A percentile compares a stretch with the other conserved stretches of the same genome.
phyloP scores from a whole-genome alignment of 2,888 invertebrate genomes.

The Eristalis pertinax region DNA sequence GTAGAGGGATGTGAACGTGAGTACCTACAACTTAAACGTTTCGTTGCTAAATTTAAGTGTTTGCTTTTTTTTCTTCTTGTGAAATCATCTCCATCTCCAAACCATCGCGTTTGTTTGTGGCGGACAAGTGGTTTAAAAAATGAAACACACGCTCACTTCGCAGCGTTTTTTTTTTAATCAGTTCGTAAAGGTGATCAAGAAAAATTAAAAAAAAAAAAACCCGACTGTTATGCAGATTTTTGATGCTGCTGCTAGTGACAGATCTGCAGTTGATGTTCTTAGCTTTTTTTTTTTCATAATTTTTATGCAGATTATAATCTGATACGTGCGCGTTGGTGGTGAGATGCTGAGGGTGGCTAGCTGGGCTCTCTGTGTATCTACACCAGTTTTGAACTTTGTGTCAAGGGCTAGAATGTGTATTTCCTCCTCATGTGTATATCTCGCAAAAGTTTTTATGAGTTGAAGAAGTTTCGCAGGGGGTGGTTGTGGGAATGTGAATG shows the following conservation, averaged over 20 bases:
- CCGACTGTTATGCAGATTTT: background rate
- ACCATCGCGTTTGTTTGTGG: background rate
- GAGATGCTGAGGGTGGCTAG: slow-evolving; percentile 41
- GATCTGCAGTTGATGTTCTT: background rate
- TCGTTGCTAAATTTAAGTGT: slow-evolving; percentile 4
- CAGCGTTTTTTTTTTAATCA: background rate
- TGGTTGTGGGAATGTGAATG: background rate
- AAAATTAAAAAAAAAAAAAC: background rate
- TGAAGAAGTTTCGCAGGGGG: slow-evolving; percentile 18
- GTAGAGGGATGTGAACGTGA: slow-evolving; percentile 57
- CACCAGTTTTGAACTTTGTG: slow-evolving; percentile 51
- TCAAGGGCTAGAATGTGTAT: slow-evolving; percentile 55
- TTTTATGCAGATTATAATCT: slow-evolving; percentile 41
- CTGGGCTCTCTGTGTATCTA: slow-evolving; percentile 57
- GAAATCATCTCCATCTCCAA: background rate
- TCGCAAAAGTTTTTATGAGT: slow-evolving; percentile 19
- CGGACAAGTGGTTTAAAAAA: background rate
- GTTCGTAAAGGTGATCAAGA: background rate
- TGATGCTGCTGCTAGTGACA: background rate
- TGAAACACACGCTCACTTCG: background rate
- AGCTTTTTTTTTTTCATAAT: background rate
- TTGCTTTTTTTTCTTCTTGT: background rate
- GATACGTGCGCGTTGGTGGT: slow-evolving; percentile 24
- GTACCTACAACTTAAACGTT: slow-evolving; percentile 5
- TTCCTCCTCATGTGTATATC: slow-evolving; percentile 23